Evolutionary conservation across 2,888 invertebrate species (phyloP), one percentile per base, ranked within the genome.

Genomic region (Octodonta nipae): DNA sequence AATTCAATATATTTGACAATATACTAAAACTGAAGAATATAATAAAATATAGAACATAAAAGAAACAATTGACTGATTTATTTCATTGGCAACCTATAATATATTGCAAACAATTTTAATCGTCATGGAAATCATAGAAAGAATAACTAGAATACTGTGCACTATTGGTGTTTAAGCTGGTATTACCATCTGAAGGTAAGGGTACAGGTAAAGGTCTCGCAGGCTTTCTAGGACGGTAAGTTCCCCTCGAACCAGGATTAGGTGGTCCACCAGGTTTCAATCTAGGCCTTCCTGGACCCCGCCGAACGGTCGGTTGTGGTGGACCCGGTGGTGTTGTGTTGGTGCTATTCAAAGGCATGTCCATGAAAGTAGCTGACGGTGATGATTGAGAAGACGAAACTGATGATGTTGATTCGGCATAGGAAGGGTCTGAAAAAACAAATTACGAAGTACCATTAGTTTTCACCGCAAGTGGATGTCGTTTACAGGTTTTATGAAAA

Each of bases 231-330:
- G 70, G 68, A 26, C 71, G 56, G 30, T 70, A 66, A 2, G 69
- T 58, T 2, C 70, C 69, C 12, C 79, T 66, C 14, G 67, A 65
- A 5, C 77, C 77, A 37, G 72, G 71, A 51, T 78, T 70, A 1
- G 71, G 63, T 0, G 78, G 78, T 1, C 76, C 76, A 5, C 68
- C 63, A 1, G 77, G 77, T 47, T 75, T 71, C 7, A 78, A 57
- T 2, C 79, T 65, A 0, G 79, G 78, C 36, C 79, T 60, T 5
- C 79, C 78, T 1, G 79, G 78, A 11, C 78, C 78, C 27, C 78
- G 60, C 33, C 77, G 68, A 13, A 70, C 52, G 10, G 58, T 55
- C 5, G 51, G 42, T 17, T 35, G 37, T 26, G 24, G 26, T 26
- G 32, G 16, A 32, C 26, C 10, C 26, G 32, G 15, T 15, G 26